Evolutionary conservation across 1,140 invertebrate genomes (phyloP), one percentile per base, ranked within the genome.

Genomic region (Euura lappo): DNA sequence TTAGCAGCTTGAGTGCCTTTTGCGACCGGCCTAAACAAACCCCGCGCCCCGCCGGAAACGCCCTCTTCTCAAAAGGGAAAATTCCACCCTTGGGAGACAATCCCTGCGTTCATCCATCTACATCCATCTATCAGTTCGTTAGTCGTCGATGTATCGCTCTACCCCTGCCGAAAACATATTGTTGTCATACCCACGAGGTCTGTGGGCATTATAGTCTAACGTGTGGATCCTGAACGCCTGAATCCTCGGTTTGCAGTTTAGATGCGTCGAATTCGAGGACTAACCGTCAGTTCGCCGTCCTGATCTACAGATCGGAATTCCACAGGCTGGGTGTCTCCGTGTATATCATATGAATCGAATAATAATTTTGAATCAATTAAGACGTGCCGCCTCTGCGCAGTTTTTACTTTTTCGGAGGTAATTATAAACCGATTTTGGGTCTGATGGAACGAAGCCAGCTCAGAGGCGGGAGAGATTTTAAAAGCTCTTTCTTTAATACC

Each of bases 1-100:
- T 87, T 87, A 87, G 84, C 81, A 80, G 82, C 81, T 85, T 84
- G 83, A 85, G 84, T 86, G 83, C 80, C 81, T 84, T 85, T 82
- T 77, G 81, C 79, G 77, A 75, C 71, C 74, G 79, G 79, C 84
- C 83, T 85, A 85, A 85, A 83, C 83, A 85, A 86, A 86, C 82
- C 79, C 70, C 44, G 28, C 8, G 11, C 65, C 65, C 79, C 75
- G 6, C 77, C 72, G 69, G 51, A 51, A 77, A 71, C 68, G 47
- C 7, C 72, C 69, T 73, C 75, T 71, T 78, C 75, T 69, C 69
- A 70, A 28, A 28, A 74, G 68, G 70, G 72, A 74, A 28, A 28
- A 28, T 28, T 28, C 28, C 28, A 28, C 74, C 75, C 73, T 70
- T 68, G 13, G 51, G 13, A 60, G 51, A 60, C 51, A 71, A 75